These are phyloP conservation scores for Lacerta viridis DNA, from an alignment of 2,797 vertebrate genomes.

Conservation along the genomic window DNA sequence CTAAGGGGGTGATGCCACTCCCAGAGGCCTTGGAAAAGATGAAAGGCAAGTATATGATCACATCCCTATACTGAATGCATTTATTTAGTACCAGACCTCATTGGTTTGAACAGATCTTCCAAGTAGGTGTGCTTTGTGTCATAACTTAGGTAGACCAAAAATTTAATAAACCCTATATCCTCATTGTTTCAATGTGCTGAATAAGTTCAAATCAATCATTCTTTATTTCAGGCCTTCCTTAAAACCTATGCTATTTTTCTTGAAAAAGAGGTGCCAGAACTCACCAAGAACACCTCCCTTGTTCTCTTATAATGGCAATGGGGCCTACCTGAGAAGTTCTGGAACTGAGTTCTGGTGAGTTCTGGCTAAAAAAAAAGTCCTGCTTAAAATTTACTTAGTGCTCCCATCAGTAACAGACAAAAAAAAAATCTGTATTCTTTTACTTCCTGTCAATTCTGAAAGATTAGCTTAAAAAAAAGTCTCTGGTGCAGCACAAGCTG, in stretches of 20 bases:
- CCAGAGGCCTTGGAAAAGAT: neutral
- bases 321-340: no score
- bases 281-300: no score
- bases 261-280: no score
- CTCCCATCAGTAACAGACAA: neutral
- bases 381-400: neutral
- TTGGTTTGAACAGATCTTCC: neutral
- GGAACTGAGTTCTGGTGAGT: no score
- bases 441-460: neutral
- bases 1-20: neutral
- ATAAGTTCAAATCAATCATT: neutral
- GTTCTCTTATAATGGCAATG: no score
- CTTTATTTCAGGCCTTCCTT: neutral
- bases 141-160: neutral
- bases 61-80: neutral
- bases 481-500: fast-evolving
- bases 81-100: neutral
- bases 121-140: neutral
- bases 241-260: no score
- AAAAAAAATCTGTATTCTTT: neutral
- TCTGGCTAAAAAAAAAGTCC: no score
- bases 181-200: neutral
- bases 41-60: neutral
- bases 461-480: neutral
- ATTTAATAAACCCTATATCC: neutral